A percentile compares a stretch with the other conserved stretches of the same genome.
Evolutionary conservation across 2,888 invertebrate species (phyloP).

Genomic region (Drymonia ruficornis): DNA sequence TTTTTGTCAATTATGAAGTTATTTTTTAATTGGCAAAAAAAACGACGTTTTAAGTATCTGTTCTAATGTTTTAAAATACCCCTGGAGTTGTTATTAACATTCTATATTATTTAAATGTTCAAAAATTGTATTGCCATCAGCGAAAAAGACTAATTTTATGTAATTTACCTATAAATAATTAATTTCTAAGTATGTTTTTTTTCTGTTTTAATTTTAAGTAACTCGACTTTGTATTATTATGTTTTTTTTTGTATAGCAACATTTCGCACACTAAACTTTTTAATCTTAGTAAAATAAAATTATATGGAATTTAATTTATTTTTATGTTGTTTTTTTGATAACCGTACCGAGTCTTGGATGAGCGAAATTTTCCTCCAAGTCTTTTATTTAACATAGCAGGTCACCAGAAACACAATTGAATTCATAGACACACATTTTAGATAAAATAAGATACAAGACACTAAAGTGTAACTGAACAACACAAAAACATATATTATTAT

Average conservation of each 20-base stretch:
- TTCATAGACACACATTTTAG: too few relatives aligned
- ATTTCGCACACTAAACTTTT: constrained; percentile 39
- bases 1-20: too few relatives aligned
- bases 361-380: too few relatives aligned
- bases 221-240: constrained; percentile 35
- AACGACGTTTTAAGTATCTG: too few relatives aligned
- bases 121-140: constrained; percentile 81
- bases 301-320: constrained; percentile 38
- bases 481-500: too few relatives aligned
- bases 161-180: constrained; percentile 53
- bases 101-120: constrained; percentile 68
- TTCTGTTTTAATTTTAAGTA: constrained; percentile 40
- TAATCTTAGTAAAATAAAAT: constrained; percentile 41
- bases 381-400: too few relatives aligned
- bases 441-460: too few relatives aligned
- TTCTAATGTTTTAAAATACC: too few relatives aligned
- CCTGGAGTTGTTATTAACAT: constrained; percentile 38
- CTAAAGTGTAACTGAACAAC: too few relatives aligned
- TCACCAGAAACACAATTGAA: too few relatives aligned
- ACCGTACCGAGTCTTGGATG: too few relatives aligned
- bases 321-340: constrained; percentile 19
- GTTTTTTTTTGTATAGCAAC: constrained; percentile 38
- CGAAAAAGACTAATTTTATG: constrained; percentile 79
- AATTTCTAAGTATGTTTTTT: constrained; percentile 55
- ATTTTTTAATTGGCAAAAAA: too few relatives aligned